These are phyloP conservation scores for Mesorhabditis belari DNA, from an alignment of 2,888 invertebrate genomes.

Conservation along the genomic window DNA sequence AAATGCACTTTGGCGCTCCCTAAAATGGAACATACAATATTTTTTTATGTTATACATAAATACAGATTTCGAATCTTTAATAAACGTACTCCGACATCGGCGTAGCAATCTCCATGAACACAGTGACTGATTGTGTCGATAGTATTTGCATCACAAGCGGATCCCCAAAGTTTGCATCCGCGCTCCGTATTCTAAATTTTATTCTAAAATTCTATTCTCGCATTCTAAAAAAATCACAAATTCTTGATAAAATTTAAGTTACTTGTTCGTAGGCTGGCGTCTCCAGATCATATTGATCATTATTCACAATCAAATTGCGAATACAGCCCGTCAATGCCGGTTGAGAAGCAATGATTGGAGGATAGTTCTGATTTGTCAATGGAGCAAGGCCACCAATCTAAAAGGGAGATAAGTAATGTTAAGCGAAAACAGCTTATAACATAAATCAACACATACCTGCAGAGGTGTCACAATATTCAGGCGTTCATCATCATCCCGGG, in stretches of 20 bases:
- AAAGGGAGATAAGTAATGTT: background rate
- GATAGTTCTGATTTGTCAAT: slow-evolving; percentile 21
- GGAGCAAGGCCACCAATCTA: slow-evolving; percentile 12
- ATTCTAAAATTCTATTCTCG: background rate
- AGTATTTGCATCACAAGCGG: slow-evolving; percentile 76
- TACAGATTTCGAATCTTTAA: too few species aligned
- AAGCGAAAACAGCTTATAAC: background rate
- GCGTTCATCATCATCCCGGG: slow-evolving; percentile 49
- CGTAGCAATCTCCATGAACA: slow-evolving; percentile 49
- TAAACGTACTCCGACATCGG: slow-evolving; percentile 19
- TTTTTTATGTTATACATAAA: background rate
- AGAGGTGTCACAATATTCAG: slow-evolving; percentile 49
- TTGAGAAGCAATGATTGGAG: slow-evolving; percentile 13
- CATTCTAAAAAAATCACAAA: background rate
- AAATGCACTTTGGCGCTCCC: slow-evolving; percentile 68
- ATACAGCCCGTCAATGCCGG: slow-evolving; percentile 88
- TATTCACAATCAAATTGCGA: slow-evolving; percentile 87
- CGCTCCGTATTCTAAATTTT: slow-evolving; percentile 15
- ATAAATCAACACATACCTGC: slow-evolving; percentile 72
- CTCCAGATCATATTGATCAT: slow-evolving; percentile 82
- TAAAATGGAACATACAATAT: slow-evolving; percentile 1
- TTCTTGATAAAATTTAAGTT: background rate
- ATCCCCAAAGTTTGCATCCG: slow-evolving; percentile 88
- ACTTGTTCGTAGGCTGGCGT: slow-evolving; percentile 67
- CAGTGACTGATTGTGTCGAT: slow-evolving; percentile 60